Evolutionary conservation across 2,797 vertebrate species (phyloP).

Genomic region (Gymnoscopelus microlampas): DNA sequence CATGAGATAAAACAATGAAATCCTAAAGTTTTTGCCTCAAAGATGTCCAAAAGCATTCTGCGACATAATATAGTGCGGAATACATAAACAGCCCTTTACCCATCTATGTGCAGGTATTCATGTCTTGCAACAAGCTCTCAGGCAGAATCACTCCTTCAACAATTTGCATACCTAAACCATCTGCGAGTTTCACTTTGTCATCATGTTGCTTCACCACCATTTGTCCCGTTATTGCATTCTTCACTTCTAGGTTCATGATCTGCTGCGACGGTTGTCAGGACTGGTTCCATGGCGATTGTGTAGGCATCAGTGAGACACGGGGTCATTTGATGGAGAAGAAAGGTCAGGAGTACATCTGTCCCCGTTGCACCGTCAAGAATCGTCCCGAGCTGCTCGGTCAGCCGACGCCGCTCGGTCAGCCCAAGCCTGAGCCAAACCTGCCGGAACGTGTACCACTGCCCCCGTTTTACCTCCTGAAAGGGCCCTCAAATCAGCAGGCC

Average conservation of each 20-base stretch:
- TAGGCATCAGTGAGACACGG: conserved; percentile 87
- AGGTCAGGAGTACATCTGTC: conserved; percentile 90
- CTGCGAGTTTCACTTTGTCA: conserved; percentile 30
- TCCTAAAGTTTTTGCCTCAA: no score
- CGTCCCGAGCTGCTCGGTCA: conserved; percentile 38
- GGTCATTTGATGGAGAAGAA: conserved; percentile 85
- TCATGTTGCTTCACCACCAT: conserved; percentile 33
- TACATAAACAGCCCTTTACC: no score
- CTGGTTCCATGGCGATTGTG: conserved; percentile 94
- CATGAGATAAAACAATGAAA: no score
- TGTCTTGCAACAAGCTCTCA: conserved; percentile 32
- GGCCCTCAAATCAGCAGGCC: conserved; percentile 77
- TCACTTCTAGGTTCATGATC: conserved; percentile 90
- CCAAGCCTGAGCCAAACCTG: conserved; percentile 12
- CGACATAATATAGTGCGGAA: no score
- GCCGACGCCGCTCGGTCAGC: conserved; percentile 33
- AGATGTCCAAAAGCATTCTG: no score
- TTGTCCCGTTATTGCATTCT: conserved; percentile 5
- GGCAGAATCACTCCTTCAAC: background rate
- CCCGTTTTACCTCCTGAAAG: conserved; percentile 72
- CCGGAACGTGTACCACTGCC: conserved; percentile 57
- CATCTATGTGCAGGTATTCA: background rate
- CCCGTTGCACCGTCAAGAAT: conserved; percentile 84
- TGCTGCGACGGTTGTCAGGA: conserved; percentile 93
- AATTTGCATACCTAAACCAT: conserved; percentile 45